These are phyloP conservation scores for Mus caroli DNA, from an alignment of 2,797 vertebrate species.

Conservation along the genomic window DNA sequence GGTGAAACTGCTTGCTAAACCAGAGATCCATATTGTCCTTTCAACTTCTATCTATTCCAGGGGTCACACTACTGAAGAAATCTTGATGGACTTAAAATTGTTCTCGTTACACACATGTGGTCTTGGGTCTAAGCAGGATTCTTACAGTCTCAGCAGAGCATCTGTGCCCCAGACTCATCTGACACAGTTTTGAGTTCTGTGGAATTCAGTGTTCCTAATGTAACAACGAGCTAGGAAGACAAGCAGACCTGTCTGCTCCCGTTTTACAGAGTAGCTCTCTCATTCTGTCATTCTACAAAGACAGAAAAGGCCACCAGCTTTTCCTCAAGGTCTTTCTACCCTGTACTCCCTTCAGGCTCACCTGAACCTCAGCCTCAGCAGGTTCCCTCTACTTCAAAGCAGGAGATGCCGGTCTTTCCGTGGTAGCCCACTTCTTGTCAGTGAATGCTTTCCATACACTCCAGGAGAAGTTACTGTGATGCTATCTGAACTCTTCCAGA, in stretches of 20 bases:
- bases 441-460: not conserved
- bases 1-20: not conserved
- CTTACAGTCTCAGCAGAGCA: not conserved
- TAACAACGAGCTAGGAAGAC: not conserved
- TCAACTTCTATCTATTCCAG: not conserved
- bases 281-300: not conserved
- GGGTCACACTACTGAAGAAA: not conserved
- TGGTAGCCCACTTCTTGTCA: not conserved
- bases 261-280: not conserved
- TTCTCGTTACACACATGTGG: not conserved
- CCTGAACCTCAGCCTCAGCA: not conserved
- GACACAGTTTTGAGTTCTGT: not conserved
- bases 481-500: not conserved
- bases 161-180: not conserved
- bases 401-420: not conserved
- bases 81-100: too few relatives aligned
- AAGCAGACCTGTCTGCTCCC: not conserved
- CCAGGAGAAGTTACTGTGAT: not conserved
- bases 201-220: not conserved
- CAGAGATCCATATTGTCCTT: not conserved
- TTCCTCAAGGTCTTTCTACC: not conserved
- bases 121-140: not conserved
- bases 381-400: not conserved
- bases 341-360: not conserved
- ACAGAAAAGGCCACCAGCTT: not conserved